phyloP scores from a whole-genome alignment of 2,113 vertebrate genomes.

The Ahaetulla prasina region DNA sequence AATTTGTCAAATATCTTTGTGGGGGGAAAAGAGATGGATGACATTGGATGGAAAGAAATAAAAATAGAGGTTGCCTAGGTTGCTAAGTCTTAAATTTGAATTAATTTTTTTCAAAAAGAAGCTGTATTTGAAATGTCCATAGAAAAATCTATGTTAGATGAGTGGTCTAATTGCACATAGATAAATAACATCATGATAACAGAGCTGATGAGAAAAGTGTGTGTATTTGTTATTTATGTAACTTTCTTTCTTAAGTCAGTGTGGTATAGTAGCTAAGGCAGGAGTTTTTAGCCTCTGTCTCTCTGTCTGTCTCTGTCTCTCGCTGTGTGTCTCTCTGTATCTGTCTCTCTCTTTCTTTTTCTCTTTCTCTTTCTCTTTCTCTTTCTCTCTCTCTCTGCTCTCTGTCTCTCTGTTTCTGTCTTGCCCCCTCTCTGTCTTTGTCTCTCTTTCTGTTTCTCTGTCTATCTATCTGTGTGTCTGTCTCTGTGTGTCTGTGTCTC shows the following conservation, averaged over 20 bases:
- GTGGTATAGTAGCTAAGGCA: neutral
- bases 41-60: neutral
- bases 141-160: neutral
- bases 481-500: too few relatives aligned
- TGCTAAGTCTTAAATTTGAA: neutral
- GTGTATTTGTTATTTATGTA: neutral
- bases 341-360: too few relatives aligned
- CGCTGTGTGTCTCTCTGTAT: fast-evolving
- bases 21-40: neutral
- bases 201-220: neutral
- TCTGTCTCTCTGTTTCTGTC: too few relatives aligned
- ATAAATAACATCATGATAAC: neutral
- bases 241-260: neutral
- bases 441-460: too few relatives aligned
- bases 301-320: too few relatives aligned
- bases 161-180: neutral
- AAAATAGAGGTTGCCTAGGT: neutral
- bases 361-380: too few relatives aligned
- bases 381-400: fast-evolving
- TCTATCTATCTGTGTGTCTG: too few relatives aligned
- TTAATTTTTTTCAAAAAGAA: neutral
- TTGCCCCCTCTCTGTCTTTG: too few relatives aligned
- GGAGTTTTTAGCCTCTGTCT: too few relatives aligned
- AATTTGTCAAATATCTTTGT: neutral
- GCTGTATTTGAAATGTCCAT: neutral